phyloP scores from a whole-genome alignment of 2,888 invertebrate genomes.

The Cephus pygmeus region DNA sequence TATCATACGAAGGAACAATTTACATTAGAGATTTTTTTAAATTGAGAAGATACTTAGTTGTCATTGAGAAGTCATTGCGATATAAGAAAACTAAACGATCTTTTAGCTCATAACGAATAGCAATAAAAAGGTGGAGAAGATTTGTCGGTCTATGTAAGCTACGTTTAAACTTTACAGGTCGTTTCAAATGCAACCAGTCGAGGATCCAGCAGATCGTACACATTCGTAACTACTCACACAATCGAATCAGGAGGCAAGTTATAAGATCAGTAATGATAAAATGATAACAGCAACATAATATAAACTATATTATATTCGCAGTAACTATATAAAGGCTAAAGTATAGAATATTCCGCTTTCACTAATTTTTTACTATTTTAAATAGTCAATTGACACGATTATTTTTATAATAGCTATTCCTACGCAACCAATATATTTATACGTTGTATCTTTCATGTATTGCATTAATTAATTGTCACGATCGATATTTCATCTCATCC shows the following conservation, averaged over 20 bases:
- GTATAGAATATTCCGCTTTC: background rate
- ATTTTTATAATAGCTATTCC: background rate
- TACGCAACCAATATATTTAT: background rate
- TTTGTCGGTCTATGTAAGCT: background rate
- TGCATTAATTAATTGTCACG: background rate
- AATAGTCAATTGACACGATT: background rate
- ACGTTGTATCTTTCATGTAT: background rate
- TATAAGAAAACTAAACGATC: background rate
- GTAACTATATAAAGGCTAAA: background rate
- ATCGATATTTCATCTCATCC: background rate
- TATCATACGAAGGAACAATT: background rate
- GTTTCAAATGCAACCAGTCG: background rate
- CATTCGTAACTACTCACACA: constrained; percentile 53
- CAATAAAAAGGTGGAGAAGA: background rate
- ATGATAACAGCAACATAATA: constrained; percentile 14
- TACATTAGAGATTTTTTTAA: background rate
- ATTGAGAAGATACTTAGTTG: background rate
- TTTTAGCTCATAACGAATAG: background rate
- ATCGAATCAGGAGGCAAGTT: constrained; percentile 60
- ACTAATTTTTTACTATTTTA: background rate
- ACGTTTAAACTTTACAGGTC: background rate
- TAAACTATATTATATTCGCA: constrained; percentile 27
- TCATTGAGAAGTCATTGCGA: background rate
- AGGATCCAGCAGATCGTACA: constrained; percentile 6
- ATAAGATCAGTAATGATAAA: constrained; percentile 39